Percentiles rank a stretch among this genome's conserved stretches.
phyloP scores from a whole-genome alignment of 2,113 vertebrate species.

The Vicugna pacos region DNA sequence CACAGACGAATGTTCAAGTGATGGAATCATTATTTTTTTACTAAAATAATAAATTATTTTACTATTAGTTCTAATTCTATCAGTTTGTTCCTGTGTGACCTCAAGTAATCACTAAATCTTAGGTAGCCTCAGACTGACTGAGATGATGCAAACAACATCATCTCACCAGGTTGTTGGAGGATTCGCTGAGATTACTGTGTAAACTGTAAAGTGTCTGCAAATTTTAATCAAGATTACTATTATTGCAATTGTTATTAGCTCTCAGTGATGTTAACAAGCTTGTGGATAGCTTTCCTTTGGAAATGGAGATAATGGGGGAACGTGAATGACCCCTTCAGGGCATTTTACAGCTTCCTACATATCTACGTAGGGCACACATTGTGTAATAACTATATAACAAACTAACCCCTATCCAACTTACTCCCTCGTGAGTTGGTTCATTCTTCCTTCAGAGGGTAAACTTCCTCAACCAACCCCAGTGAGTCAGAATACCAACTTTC shows the following conservation, averaged over 20 bases:
- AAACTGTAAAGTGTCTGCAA: background rate
- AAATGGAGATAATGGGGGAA: background rate
- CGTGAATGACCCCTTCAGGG: background rate
- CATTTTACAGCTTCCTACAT: background rate
- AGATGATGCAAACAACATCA: background rate
- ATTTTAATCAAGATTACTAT: background rate
- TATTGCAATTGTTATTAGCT: background rate
- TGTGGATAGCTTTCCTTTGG: background rate
- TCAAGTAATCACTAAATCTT: background rate
- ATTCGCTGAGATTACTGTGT: background rate
- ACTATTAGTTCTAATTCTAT: background rate
- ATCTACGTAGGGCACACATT: background rate
- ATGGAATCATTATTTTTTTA: background rate
- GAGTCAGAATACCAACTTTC: background rate
- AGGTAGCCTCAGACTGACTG: background rate
- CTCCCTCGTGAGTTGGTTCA: background rate
- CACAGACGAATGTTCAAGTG: background rate
- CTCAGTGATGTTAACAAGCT: background rate
- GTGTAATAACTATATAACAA: background rate
- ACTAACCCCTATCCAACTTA: background rate
- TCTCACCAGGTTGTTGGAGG: background rate
- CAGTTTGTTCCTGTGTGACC: background rate
- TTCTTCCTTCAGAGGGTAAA: background rate
- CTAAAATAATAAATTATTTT: background rate
- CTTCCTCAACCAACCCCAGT: conserved; percentile 4